Base-by-base conservation (phyloP, 1,140 invertebrate species). In the Thrips palmi region DNA sequence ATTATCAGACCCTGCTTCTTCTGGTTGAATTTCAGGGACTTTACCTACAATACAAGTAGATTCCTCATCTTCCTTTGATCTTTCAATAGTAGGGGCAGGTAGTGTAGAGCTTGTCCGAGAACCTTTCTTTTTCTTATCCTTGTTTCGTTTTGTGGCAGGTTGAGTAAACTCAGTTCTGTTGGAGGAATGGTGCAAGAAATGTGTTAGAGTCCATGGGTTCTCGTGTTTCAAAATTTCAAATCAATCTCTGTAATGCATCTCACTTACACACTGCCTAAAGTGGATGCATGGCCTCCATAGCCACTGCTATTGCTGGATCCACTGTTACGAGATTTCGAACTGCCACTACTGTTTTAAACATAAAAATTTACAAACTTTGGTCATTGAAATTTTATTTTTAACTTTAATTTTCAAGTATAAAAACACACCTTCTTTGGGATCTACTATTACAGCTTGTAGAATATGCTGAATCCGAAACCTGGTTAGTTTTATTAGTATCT, bases 261-360 rank as follows among this genome's bases (percentile, higher is more conserved):
- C 19, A 33, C 32, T 56, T 55, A 71, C 70, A 66, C 65, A 52
- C 60, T 65, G 23, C 58, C 54, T 38, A 52, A 55, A 47, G 65
- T 52, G 60, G 34, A 64, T 64, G 2, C 65, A 65, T 38, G 66
- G 4, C 71, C 75, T 28, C 74, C 68, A 62, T 80, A 82, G 18
- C 77, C 77, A 52, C 77, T 82, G 55, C 77, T 81, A 37, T 74
- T 69, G 43, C 74, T 77, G 0, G 77, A 80, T 48, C 74, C 71
- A 45, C 75, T 82, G 44, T 77, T 68, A 3, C 70, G 70, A 11
- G 77, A 81, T 49, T 77, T 77, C 7, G 76, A 81, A 52, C 77
- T 80, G 30, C 67, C 73, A 52, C 76, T 78, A 48, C 54, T 68
- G 58, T 48, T 59, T 57, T 47, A 32, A 31, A 39, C 10, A 18